Conservation (phyloP, 2,113 vertebrate genomes). For the Scopus umbretta region DNA sequence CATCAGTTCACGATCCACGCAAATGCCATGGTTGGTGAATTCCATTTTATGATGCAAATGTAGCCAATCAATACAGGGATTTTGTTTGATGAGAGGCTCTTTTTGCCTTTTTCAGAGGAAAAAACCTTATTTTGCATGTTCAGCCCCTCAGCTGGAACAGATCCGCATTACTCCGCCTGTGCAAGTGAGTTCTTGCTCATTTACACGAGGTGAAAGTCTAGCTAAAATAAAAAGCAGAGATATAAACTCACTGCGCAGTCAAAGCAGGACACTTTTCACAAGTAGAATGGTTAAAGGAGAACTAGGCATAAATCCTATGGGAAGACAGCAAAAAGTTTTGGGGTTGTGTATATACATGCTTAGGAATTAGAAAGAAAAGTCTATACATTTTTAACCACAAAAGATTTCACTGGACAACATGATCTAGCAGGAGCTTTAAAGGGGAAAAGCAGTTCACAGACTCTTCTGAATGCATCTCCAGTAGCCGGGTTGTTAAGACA, state of each 20-base stretch:
- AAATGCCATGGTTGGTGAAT: not conserved
- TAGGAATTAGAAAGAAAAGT: conserved; percentile 13
- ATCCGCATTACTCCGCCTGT: not conserved
- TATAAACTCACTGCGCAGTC: not conserved
- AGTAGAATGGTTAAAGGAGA: not conserved
- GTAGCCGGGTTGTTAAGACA: conserved; percentile 68
- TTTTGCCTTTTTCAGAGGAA: not conserved
- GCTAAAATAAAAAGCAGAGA: not conserved
- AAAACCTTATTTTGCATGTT: not conserved
- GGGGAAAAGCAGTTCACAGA: conserved; percentile 65
- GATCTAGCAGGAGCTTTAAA: conserved; percentile 62
- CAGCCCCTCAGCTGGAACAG: not conserved
- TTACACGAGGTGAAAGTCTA: not conserved
- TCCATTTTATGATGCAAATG: conserved; percentile 66
- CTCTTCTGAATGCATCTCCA: conserved; percentile 63
- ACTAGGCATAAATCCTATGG: not conserved
- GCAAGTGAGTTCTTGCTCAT: not conserved
- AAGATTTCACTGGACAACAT: conserved; percentile 44
- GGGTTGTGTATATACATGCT: not conserved
- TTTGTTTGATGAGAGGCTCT: not conserved
- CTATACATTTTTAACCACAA: conserved; percentile 39
- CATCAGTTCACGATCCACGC: not conserved
- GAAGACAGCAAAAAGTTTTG: not conserved
- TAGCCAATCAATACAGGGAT: not conserved
- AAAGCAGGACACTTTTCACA: not conserved